phyloP scores from a whole-genome alignment of 2,888 invertebrate species.

The Gonocerus acuteangulatus region DNA sequence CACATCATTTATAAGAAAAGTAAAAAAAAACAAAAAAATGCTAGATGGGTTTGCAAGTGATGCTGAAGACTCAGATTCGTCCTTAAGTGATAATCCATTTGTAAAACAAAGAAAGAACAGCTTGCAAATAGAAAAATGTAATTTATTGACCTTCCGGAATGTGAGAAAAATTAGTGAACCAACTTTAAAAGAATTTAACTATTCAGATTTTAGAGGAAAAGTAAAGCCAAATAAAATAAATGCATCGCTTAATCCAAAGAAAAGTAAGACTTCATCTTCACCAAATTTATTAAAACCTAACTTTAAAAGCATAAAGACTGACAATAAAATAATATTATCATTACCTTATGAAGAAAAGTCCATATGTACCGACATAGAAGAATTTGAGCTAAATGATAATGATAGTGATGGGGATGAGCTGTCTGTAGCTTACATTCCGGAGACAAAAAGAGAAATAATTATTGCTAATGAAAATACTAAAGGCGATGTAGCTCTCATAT shows the following conservation, averaged over 20 bases:
- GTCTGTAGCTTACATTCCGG: conserved; percentile 42
- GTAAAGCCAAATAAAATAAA: background rate
- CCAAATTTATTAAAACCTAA: too few species aligned
- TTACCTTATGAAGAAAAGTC: background rate
- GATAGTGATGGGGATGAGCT: conserved; percentile 41
- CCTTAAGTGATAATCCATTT: conserved; percentile 16
- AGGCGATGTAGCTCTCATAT: conserved; percentile 39
- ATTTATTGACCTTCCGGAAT: background rate
- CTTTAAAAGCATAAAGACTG: too few species aligned
- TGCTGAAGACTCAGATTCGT: conserved; percentile 30
- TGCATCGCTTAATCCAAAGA: too few species aligned
- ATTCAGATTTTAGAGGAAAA: background rate
- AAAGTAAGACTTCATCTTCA: too few species aligned
- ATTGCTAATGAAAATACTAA: conserved; percentile 44
- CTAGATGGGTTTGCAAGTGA: conserved; percentile 24
- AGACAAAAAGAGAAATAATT: conserved; percentile 46
- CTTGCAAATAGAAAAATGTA: background rate
- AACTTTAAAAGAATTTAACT: background rate
- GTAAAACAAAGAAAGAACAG: background rate
- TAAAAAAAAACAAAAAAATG: conserved; percentile 5
- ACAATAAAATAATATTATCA: too few species aligned
- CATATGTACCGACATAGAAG: conserved; percentile 39
- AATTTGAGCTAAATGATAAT: conserved; percentile 41
- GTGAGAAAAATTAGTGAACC: conserved; percentile 18
- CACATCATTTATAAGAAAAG: conserved; percentile 25